Evolutionary conservation across 37 sponge, comb jelly and placozoan genomes (phyloP).

Genomic region (Beroe forskalii): DNA sequence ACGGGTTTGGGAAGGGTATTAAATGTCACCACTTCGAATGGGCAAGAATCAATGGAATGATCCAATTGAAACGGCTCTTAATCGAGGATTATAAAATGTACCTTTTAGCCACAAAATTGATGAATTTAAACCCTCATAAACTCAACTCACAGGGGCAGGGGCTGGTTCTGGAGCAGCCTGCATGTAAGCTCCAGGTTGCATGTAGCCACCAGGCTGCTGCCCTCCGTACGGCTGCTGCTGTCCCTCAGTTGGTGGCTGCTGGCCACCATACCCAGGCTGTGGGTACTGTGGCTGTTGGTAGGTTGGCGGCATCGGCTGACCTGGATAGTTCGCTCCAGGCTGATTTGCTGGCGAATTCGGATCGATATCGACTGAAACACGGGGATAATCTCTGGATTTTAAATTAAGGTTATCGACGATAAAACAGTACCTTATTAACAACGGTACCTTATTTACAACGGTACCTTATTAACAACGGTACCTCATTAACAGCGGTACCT

Average conservation of each 20-base stretch:
- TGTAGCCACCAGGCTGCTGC: too few species aligned
- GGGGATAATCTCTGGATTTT: too few species aligned
- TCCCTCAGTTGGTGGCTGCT: not conserved
- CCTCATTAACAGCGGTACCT: too few species aligned
- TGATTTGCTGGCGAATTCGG: conserved; percentile 24
- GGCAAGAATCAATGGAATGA: too few species aligned
- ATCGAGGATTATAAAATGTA: not conserved
- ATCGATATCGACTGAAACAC: conserved; percentile 29
- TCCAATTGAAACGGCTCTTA: not conserved
- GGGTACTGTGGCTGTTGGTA: not conserved
- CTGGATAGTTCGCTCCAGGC: not conserved
- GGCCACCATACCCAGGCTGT: not conserved
- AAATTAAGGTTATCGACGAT: too few species aligned
- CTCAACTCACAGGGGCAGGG: not conserved
- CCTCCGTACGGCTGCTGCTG: not conserved
- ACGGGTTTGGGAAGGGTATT: too few species aligned
- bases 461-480: too few species aligned
- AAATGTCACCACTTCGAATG: too few species aligned
- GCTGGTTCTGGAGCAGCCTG: not conserved
- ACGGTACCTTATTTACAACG: too few species aligned
- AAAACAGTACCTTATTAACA: too few species aligned
- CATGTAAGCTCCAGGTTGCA: not conserved
- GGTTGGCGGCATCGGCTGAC: not conserved
- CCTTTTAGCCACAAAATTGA: not conserved
- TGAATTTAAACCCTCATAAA: not conserved